Conservation (phyloP, 2,888 invertebrate species). For the Rhingia rostrata region DNA sequence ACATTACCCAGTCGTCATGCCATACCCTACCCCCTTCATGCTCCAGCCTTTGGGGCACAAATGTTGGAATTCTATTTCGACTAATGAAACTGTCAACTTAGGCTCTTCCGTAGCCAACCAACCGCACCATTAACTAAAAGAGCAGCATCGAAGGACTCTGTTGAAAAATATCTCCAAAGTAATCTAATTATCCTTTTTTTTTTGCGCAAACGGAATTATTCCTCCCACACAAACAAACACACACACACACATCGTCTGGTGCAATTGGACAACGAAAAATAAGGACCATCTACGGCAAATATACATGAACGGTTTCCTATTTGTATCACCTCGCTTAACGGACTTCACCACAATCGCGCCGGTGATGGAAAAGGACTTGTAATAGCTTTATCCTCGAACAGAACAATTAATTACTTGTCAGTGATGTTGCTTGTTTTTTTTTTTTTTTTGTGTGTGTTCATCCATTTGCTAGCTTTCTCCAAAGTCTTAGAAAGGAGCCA, state of each 20-base stretch:
- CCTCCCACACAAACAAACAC: too few species aligned
- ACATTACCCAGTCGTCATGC: conserved; percentile 17
- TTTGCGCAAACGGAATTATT: conserved; percentile 37
- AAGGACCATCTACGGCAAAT: conserved; percentile 5
- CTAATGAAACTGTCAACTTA: conserved; percentile 70
- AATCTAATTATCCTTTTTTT: conserved; percentile 53
- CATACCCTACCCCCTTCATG: background rate
- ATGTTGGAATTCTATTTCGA: conserved; percentile 45
- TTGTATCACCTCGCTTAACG: conserved; percentile 40
- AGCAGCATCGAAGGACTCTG: conserved; percentile 39
- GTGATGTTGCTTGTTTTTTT: conserved; percentile 42
- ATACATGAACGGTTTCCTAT: conserved; percentile 42
- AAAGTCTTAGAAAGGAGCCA: conserved; percentile 1
- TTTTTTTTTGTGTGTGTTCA: background rate
- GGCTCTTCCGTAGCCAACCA: conserved; percentile 52
- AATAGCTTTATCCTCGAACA: conserved; percentile 57
- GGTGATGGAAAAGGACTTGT: conserved; percentile 14
- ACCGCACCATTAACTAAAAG: conserved; percentile 61
- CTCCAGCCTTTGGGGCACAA: conserved; percentile 3
- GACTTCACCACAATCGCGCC: background rate
- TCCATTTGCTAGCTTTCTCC: conserved; percentile 3
- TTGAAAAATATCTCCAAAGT: conserved; percentile 19
- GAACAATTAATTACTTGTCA: conserved; percentile 69
- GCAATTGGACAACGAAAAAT: background rate
- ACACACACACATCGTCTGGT: too few species aligned